Percentiles rank a stretch among this genome's conserved stretches.
Conservation (phyloP, 2,797 vertebrate species). For the Tamandua tetradactyla region DNA sequence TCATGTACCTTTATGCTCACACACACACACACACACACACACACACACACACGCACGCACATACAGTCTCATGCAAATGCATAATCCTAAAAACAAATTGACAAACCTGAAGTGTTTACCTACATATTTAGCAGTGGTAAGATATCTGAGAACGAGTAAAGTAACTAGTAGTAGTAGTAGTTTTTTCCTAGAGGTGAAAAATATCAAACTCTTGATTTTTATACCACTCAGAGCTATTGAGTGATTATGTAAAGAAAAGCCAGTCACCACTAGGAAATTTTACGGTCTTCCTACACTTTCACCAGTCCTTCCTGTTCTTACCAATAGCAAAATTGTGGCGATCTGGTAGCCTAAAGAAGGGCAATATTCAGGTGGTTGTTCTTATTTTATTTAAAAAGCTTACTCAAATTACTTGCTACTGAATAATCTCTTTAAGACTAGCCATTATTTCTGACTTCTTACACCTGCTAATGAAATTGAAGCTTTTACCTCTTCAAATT, state of each 20-base stretch:
- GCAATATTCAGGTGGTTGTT: background rate
- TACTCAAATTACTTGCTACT: background rate
- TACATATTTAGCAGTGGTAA: background rate
- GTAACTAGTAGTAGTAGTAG: no score
- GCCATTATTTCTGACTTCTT: background rate
- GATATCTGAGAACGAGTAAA: background rate
- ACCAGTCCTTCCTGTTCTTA: background rate
- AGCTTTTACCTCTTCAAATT: background rate
- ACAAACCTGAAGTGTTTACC: rapidly evolving
- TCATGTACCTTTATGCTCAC: background rate
- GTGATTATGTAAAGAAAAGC: background rate
- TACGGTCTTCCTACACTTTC: background rate
- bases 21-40: no score
- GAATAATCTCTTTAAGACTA: background rate
- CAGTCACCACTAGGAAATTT: background rate
- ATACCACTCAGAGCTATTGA: background rate
- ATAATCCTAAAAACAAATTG: background rate
- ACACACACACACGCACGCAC: no score
- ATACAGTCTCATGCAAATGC: background rate
- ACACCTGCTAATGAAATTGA: background rate
- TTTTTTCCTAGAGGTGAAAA: no score
- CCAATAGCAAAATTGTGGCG: background rate
- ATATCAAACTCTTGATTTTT: background rate
- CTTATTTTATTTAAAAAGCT: background rate
- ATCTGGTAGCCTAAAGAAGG: background rate